Percentiles rank a stretch among this genome's conserved stretches.
phyloP scores from a whole-genome alignment of 2,797 vertebrate species.

The Hirundo rustica region DNA sequence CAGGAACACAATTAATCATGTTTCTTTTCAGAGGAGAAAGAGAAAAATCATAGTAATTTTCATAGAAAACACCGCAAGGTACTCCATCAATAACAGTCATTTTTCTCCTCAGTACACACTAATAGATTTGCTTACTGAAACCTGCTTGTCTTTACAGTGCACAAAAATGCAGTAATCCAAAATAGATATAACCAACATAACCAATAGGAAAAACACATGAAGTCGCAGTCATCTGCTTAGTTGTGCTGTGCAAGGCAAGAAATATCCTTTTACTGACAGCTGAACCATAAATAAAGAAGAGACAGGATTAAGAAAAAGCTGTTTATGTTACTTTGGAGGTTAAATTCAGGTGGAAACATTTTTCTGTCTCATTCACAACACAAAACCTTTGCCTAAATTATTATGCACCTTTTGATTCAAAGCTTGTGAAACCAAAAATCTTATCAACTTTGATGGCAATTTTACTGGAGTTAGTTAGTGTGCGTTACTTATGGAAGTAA shows the following conservation, averaged over 20 bases:
- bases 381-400: not conserved
- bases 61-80: constrained; percentile 12
- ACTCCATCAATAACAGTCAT: constrained; percentile 19
- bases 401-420: not conserved
- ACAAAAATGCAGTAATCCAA: not conserved
- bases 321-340: not conserved
- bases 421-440: not conserved
- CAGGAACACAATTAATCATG: constrained; percentile 16
- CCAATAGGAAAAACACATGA: not conserved
- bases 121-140: constrained; percentile 17
- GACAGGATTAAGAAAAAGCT: not conserved
- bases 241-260: not conserved
- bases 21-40: not conserved
- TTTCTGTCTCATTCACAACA: not conserved
- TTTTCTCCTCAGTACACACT: constrained; percentile 23
- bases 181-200: not conserved
- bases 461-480: not conserved
- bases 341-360: not conserved
- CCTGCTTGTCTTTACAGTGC: not conserved
- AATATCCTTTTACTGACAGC: not conserved
- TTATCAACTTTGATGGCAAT: not conserved
- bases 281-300: not conserved
- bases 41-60: constrained; percentile 31
- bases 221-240: not conserved
- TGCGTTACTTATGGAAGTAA: not conserved